Percentiles rank a stretch among this genome's conserved stretches.
Conservation (phyloP, 2,888 invertebrate species). For the Graphium colonna region DNA sequence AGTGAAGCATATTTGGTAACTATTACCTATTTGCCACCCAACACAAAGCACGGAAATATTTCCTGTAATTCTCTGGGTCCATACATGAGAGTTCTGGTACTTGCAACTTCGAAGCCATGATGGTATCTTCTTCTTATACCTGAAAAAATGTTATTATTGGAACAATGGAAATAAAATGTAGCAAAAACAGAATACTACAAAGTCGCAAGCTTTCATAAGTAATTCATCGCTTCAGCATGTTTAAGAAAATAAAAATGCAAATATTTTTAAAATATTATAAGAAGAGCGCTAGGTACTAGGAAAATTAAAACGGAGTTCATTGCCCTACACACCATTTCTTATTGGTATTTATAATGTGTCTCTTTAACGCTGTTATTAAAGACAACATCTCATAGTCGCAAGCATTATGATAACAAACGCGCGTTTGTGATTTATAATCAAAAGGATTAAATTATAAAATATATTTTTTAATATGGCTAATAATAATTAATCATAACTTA, state of each 20-base stretch:
- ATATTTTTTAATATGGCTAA: background rate
- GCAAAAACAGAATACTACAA: background rate
- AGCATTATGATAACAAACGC: background rate
- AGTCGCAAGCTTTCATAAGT: background rate
- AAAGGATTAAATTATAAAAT: background rate
- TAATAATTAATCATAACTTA: background rate
- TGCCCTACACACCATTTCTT: background rate
- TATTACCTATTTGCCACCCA: conserved; percentile 65
- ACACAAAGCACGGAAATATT: conserved; percentile 60
- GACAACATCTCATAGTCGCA: background rate
- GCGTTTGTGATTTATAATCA: background rate
- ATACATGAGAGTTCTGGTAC: conserved; percentile 63
- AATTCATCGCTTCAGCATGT: background rate
- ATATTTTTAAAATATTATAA: background rate
- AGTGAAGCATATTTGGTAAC: too few species aligned
- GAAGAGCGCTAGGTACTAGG: background rate
- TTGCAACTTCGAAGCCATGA: conserved; percentile 50
- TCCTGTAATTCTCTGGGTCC: conserved; percentile 69
- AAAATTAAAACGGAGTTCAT: background rate
- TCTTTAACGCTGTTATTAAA: background rate
- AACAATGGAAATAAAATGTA: conserved; percentile 3
- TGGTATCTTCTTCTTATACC: conserved; percentile 31
- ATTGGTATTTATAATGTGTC: background rate
- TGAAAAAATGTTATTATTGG: conserved; percentile 34
- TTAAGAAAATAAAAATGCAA: background rate